A percentile compares a stretch with the other conserved stretches of the same genome.
Conservation (phyloP, 2,113 vertebrate genomes). For the Leucopternis melanops region DNA sequence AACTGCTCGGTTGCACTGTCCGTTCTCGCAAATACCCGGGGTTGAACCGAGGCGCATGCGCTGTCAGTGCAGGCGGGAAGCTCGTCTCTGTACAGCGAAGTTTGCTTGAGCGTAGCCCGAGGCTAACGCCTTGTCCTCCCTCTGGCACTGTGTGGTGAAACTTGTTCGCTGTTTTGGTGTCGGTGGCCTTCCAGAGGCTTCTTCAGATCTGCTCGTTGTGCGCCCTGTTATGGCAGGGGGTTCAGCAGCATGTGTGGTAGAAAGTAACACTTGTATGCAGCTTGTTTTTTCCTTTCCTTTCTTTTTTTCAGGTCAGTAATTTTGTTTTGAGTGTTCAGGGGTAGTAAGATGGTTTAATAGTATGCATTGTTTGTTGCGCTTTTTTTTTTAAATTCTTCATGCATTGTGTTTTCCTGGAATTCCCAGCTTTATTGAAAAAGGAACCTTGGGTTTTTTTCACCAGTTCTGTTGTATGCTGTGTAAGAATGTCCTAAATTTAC, state of each 20-base stretch:
- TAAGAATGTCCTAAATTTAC: not conserved
- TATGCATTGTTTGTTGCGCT: too few relatives aligned
- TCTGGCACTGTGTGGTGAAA: not conserved
- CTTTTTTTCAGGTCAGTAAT: too few relatives aligned
- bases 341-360: too few relatives aligned
- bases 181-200: not conserved
- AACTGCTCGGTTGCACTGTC: not conserved
- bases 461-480: too few relatives aligned
- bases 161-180: not conserved
- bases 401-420: too few relatives aligned
- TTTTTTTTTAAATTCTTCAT: too few relatives aligned
- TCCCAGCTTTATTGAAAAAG: too few relatives aligned
- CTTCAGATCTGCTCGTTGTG: not conserved
- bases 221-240: accelerated
- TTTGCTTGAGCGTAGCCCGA: accelerated
- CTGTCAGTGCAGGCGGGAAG: not conserved
- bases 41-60: accelerated
- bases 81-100: accelerated
- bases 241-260: too few relatives aligned
- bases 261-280: too few relatives aligned
- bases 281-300: too few relatives aligned
- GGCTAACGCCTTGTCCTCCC: not conserved
- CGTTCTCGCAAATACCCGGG: accelerated
- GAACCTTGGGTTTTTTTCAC: too few relatives aligned
- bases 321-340: too few relatives aligned